Evolutionary conservation across 2,888 invertebrate species (phyloP).

Genomic region (Pheosia gnoma): DNA sequence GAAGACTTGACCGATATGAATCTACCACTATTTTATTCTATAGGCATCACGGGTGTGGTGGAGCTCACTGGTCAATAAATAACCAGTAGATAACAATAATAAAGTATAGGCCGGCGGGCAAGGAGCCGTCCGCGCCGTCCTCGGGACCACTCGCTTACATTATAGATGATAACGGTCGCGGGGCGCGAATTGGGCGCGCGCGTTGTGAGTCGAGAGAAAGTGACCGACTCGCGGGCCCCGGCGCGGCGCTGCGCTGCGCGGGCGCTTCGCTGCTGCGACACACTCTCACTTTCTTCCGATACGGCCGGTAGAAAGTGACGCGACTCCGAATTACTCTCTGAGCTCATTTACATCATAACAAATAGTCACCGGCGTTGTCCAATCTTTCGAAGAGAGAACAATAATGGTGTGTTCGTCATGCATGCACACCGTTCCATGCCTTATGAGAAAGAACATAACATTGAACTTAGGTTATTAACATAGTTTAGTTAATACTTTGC

Average conservation of each 20-base stretch:
- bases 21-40: too few species aligned
- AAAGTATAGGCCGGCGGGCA: too few species aligned
- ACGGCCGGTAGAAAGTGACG: constrained; percentile 49
- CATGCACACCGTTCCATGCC: background rate
- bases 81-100: too few species aligned
- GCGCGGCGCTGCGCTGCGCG: constrained; percentile 14
- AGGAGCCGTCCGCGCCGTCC: too few species aligned
- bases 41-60: too few species aligned
- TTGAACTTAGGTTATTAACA: too few species aligned
- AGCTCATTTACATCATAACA: constrained; percentile 25
- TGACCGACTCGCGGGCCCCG: constrained; percentile 21
- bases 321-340: constrained; percentile 39
- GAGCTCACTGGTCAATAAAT: too few species aligned
- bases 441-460: background rate
- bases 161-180: too few species aligned
- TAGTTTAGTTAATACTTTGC: too few species aligned
- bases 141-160: too few species aligned
- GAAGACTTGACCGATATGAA: too few species aligned
- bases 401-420: background rate
- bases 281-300: constrained; percentile 54
- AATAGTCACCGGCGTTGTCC: constrained; percentile 1
- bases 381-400: background rate
- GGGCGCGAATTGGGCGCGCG: constrained; percentile 29
- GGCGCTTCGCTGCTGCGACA: constrained; percentile 32
- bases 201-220: constrained; percentile 32